Evolutionary conservation across 2,888 invertebrate species (phyloP), one percentile per base, ranked within the genome.

Genomic region (Himalopsyche tibetana): DNA sequence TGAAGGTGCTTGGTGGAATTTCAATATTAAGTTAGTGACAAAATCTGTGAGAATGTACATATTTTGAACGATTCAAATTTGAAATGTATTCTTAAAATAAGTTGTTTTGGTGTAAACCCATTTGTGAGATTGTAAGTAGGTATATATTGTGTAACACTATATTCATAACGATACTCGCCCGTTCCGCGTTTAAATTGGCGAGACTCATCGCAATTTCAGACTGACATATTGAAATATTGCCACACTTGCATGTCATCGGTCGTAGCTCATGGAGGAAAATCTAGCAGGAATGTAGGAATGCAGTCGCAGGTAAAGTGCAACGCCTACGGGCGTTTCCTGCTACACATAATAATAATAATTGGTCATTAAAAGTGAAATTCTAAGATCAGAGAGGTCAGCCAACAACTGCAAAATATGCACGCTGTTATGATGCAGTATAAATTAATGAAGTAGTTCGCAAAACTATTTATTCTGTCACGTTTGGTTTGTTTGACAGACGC

Each of bases 341-440:
- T 63, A 19, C 63, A 55, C 40, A 82, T 55, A 82, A 63, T 63
- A 63, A 19, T 63, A 81, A 86, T 86, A 86, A 86, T 86, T 86
- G 86, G 82, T 83, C 86, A 84, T 86, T 86, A 86, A 84, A 80
- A 79, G 84, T 83, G 86, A 85, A 83, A 85, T 85, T 36, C 83
- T 15, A 69, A 69, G 85, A 85, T 85, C 85, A 63, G 80, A 45
- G n/a, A 63, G 85, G 85, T 85, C 85, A 83, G 63, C 28, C 3
- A 74, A 45, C 56, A 15, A n/a, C 36, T 83, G 56, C 82, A 83
- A 83, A 85, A 79, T 55, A 85, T 63, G 15, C 17, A 17, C 45
- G 51, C 51, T 6, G 6, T 63, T 28, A 51, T 19, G 19, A 19
- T 63, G 19, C 4, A 2, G 6, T 4, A 19, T 9, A 63, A n/a